Evolutionary conservation across 2,797 vertebrate species (phyloP), one percentile per base, ranked within the genome.

Genomic region (Zenarchopterus dispar): DNA sequence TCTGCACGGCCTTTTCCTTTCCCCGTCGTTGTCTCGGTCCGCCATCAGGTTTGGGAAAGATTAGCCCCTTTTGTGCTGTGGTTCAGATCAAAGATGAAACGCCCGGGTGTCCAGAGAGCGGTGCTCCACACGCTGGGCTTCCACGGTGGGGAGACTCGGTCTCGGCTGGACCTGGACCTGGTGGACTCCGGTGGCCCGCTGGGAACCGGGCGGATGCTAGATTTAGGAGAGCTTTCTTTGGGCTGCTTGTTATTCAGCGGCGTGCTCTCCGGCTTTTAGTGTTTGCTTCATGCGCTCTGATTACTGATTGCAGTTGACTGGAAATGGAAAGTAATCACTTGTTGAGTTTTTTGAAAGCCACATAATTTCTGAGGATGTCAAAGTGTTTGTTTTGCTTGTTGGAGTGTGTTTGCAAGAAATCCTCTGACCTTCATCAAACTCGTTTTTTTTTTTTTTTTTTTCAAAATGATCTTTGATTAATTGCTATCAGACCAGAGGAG

Each of bases 41-140:
- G 53, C 81, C 59, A 75, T 80, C 84, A 91, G 90, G 89, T 91
- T n/a, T 89, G 84, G 90, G 77, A 81, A 75, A 70, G 49, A 36
- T 63, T 64, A 42, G 36, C 18, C 56, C 46, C 22, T 62, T 60
- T 33, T 31, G 31, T 21, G 17, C 57, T 82, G 78, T 77, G 83
- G 83, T 88, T 82, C 23, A 62, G 79, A 83, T 88, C 77, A 82
- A 77, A 82, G 70, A 23, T 55, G 17, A 31, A 56, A 64, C 64
- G 55, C 42, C 57, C 17, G 62, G 5, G 39, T 44, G 51, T 64
- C 67, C 60, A 21, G 47, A 55, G 67, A 74, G 68, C 57, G 18
- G 28, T 1, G 57, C 55, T 47, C 43, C 57, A 41, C 17, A 61
- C 56, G 5, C 81, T 7, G 53, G 43, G 56, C 56, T 19, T 18